Conservation (phyloP, 2,113 vertebrate species). For the Montifringilla adamsi region DNA sequence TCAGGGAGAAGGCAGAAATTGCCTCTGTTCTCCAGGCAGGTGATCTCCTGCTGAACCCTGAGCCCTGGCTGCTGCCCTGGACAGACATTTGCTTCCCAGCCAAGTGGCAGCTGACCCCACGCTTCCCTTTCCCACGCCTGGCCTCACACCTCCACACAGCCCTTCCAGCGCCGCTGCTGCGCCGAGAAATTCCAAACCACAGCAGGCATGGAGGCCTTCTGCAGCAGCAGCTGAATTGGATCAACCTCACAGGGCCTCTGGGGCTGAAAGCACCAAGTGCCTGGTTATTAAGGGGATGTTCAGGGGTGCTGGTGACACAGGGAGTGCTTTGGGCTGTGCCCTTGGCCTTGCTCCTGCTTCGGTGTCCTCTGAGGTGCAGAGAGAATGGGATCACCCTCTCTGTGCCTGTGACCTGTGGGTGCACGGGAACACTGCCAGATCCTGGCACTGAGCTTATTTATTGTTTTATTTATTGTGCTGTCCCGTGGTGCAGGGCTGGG, state of each 20-base stretch:
- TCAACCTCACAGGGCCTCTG: not conserved
- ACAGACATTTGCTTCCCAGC: not conserved
- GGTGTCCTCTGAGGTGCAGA: not conserved
- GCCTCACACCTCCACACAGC: not conserved
- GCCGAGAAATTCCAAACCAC: not conserved
- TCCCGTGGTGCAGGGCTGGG: fast-evolving
- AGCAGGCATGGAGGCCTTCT: not conserved
- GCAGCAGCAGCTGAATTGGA: constrained; percentile 7
- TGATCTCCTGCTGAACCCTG: not conserved
- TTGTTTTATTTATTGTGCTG: not conserved
- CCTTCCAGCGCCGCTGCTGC: not conserved
- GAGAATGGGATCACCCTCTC: not conserved
- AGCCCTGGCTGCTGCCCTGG: not conserved
- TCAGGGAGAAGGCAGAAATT: not conserved
- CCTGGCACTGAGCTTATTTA: not conserved
- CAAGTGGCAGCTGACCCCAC: not conserved
- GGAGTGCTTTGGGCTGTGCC: not conserved
- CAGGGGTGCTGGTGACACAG: not conserved
- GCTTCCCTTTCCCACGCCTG: constrained; percentile 18
- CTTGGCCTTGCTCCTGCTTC: not conserved
- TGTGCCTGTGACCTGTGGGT: not conserved
- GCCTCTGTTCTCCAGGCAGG: not conserved
- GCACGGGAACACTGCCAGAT: fast-evolving
- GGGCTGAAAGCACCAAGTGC: not conserved
- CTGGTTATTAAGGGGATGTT: not conserved